Base-by-base conservation (phyloP, 2,888 invertebrate genomes). In the Ophion ventricosus region DNA sequence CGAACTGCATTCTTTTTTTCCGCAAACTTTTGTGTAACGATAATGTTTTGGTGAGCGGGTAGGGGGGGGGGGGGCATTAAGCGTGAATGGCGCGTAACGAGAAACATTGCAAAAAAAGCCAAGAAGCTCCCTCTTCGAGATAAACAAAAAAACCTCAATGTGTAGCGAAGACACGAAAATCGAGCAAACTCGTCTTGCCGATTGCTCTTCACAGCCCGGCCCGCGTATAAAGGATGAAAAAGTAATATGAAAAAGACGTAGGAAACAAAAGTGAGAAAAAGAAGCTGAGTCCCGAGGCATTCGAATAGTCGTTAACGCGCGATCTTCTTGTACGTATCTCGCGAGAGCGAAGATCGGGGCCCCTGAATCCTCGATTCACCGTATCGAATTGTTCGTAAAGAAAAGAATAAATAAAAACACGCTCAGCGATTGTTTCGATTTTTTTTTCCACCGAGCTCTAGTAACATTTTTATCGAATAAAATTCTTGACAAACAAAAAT, bases 211-310 rank as follows among this genome's bases (percentile, higher is more conserved):
- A n/a, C 43, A 25, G 23, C 49, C 20, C 70, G 20, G 20, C 70
- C 54, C 54, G 26, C 1, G 23, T 17, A 67, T 49, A 17, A 67
- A 2, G 1, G 25, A 20, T 10, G 49, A 29, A 69, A 26, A 54
- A 43, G 43, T 14, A 1, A 14, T 11, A 0, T 14, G 43, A 14
- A 43, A 43, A 14, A 43, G 14, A 14, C 1, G 14, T 14, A 43
- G 14, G 43, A 8, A 43, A 43, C 11, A 14, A 43, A 43, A 43
- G 43, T 43, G 43, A 14, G 43, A 43, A 14, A 25, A 49, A 11
- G 20, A 67, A 77, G 70, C 76, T 66, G 81, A 43, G 76, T 82
- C 72, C 40, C 81, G 64, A 72, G 81, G 82, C 59, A 79, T 79
- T 56, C 23, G 74, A 29, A 78, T 74, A 69, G 61, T 79, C 79